Conservation (phyloP, 2,113 vertebrate genomes). For the Lepisosteus oculatus region DNA sequence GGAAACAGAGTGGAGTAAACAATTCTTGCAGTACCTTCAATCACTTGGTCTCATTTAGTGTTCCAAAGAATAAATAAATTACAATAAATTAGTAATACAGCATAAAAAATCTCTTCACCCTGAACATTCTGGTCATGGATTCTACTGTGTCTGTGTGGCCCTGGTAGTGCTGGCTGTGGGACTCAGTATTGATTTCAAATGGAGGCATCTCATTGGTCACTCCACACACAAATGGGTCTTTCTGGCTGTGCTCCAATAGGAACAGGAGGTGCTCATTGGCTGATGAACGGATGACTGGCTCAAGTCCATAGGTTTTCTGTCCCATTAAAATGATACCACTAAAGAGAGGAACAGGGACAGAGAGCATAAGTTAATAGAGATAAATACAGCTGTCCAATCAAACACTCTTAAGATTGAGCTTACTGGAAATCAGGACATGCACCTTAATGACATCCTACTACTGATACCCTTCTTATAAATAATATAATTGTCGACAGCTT, state of each 20-base stretch:
- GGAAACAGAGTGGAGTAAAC: too few relatives aligned
- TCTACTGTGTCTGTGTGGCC: constrained; percentile 1
- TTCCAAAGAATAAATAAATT: too few relatives aligned
- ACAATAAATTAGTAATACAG: too few relatives aligned
- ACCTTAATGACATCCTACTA: neutral
- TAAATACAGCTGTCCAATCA: neutral
- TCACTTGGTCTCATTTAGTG: too few relatives aligned
- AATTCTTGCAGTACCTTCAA: too few relatives aligned
- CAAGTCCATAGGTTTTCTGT: constrained; percentile 55
- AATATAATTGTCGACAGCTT: neutral
- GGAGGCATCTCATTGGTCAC: constrained; percentile 29
- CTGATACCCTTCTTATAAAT: neutral
- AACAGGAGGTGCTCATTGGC: constrained; percentile 59
- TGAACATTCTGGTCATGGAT: constrained; percentile 46
- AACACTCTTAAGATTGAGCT: neutral
- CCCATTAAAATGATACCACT: constrained; percentile 63
- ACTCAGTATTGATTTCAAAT: neutral
- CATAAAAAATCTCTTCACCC: constrained; percentile 38
- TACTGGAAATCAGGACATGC: neutral
- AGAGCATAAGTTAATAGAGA: neutral
- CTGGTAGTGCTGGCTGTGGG: constrained; percentile 29
- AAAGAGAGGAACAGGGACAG: constrained; percentile 4
- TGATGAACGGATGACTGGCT: constrained; percentile 44
- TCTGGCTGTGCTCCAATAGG: constrained; percentile 37
- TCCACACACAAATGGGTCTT: constrained; percentile 46